Conservation (phyloP, 2,797 vertebrate species). For the Spinibarbus caldwelli region DNA sequence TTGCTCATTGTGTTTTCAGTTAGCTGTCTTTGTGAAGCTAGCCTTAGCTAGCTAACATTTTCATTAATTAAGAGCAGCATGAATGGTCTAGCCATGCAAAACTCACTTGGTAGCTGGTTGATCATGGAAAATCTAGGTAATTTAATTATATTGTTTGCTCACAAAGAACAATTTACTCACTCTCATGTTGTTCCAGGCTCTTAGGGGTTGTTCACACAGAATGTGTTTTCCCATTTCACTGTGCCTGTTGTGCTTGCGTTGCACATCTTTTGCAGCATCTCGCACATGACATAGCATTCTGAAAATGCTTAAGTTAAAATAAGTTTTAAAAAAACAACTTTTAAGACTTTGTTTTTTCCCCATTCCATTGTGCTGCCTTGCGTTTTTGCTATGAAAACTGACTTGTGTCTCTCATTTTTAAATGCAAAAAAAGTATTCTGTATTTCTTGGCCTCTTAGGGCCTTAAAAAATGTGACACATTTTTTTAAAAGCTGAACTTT, state of each 20-base stretch:
- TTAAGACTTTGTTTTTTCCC: neutral
- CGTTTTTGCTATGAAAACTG: too few relatives aligned
- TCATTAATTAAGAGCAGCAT: neutral
- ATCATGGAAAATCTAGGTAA: neutral
- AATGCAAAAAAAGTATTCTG: too few relatives aligned
- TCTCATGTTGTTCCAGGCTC: neutral
- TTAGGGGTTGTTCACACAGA: neutral
- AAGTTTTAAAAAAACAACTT: neutral
- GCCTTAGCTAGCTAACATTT: neutral
- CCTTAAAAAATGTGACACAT: too few relatives aligned
- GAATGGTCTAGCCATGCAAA: neutral
- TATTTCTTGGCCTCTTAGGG: too few relatives aligned
- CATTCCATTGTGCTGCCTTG: too few relatives aligned
- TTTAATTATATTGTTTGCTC: neutral
- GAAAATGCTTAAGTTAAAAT: neutral
- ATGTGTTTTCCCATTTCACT: neutral
- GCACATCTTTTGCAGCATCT: neutral
- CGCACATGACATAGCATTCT: neutral
- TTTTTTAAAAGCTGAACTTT: neutral
- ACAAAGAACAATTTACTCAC: neutral
- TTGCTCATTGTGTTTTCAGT: neutral
- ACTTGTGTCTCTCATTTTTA: too few relatives aligned
- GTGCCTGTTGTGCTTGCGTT: neutral
- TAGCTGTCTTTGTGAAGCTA: neutral
- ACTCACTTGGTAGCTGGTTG: neutral